Base-by-base conservation (phyloP, 2,113 vertebrate genomes). In the Pachyramphus minor region DNA sequence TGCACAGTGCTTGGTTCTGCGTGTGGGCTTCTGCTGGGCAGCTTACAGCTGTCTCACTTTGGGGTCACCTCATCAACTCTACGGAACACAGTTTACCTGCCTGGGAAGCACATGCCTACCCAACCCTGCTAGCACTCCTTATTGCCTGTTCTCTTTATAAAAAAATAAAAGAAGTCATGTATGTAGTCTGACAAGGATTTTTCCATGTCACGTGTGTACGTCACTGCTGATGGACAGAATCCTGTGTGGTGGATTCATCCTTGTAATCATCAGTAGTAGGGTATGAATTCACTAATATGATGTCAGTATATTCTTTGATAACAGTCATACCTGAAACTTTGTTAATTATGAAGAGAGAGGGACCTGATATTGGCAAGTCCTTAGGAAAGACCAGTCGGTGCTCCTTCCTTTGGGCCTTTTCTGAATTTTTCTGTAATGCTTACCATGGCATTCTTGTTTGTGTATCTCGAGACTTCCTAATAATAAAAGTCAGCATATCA, bases 181-280 rank as follows among this genome's bases (percentile, higher is more conserved):
- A 10, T 17, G 5, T 28, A 4, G 0, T 30, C 63, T 27, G n/a
- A 39, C 33, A 76, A 41, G 66, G 39, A 31, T 35, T 76, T 84
- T 49, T 53, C 52, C 3, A 2, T 78, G 7, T 81, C 11, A 2
- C 6, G 5, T 45, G 17, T 56, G 23, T 24, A 25, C 2, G 0
- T 60, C 45, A 19, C 35, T 76, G 58, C 31, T 56, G n/a, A 52
- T 33, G 24, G 33, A 9, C 35, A 55, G 62, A 79, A 72, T 30
- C 19, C 41, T 2, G 0, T 47, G 8, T 7, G 1, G 9, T 35
- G 10, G 27, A 31, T 73, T 85, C 8, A 37, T 49, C 21, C 20
- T 84, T 77, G 23, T 33, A 64, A 3, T 35, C 33, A 27, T 58
- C 31, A 24, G 14, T 6, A 53, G 59, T 31, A 62, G 10, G 3